A percentile compares a stretch with the other conserved stretches of the same genome.
Conservation (phyloP, 2,888 invertebrate genomes). For the Pristionchus maxplancki region DNA sequence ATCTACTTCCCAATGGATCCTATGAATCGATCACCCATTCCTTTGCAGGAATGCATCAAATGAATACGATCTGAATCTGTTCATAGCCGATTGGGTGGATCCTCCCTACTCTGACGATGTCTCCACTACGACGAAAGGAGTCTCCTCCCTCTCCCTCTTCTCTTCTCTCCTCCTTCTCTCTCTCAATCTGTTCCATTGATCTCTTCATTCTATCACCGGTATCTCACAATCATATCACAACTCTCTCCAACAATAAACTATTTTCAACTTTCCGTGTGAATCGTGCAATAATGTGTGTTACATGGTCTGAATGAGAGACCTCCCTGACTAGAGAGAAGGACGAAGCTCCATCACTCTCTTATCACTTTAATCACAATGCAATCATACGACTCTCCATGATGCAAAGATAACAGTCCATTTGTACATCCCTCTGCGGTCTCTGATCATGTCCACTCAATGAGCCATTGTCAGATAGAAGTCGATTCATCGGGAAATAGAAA, state of each 20-base stretch:
- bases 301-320: not conserved
- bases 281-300: not conserved
- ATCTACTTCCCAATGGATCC: not conserved
- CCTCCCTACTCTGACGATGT: conserved; percentile 36
- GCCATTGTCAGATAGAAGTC: not conserved
- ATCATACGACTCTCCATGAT: conserved; percentile 1
- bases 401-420: not conserved
- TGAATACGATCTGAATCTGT: conserved; percentile 69
- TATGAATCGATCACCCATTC: no score
- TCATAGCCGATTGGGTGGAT: conserved; percentile 74
- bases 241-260: not conserved
- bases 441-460: not conserved
- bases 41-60: conserved; percentile 62
- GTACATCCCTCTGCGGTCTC: not conserved
- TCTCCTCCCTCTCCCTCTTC: conserved; percentile 27
- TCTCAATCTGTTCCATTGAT: conserved; percentile 1
- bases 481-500: not conserved
- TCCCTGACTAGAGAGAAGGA: not conserved
- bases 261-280: not conserved
- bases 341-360: not conserved
- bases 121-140: not conserved
- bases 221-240: not conserved
- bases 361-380: not conserved
- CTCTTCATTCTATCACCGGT: conserved; percentile 13
- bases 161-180: not conserved